Conservation (phyloP, 2,113 vertebrate species). For the Corythornis madagascariensis region DNA sequence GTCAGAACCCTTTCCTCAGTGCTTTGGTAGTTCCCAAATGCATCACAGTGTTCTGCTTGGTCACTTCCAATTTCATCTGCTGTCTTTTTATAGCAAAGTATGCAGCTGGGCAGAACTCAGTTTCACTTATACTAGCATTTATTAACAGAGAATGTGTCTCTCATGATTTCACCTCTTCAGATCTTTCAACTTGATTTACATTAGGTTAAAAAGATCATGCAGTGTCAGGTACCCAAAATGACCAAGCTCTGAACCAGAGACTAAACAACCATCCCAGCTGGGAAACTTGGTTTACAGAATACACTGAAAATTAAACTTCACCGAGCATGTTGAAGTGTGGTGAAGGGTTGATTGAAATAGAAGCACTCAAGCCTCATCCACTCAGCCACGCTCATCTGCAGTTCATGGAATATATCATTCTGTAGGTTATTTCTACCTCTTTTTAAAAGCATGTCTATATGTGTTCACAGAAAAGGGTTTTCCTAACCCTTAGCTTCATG, state of each 20-base stretch:
- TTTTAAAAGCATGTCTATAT: not conserved
- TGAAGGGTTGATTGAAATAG: not conserved
- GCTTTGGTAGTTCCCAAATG: not conserved
- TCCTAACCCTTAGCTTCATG: not conserved
- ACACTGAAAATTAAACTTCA: not conserved
- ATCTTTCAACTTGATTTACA: not conserved
- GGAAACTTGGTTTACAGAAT: not conserved
- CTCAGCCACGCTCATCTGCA: not conserved
- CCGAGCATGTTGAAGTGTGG: not conserved
- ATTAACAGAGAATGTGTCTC: not conserved
- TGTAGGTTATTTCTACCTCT: not conserved
- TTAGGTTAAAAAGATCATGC: not conserved
- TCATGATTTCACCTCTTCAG: not conserved
- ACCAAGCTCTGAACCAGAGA: not conserved
- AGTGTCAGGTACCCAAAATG: not conserved
- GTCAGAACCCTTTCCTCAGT: not conserved
- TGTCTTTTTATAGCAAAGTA: not conserved
- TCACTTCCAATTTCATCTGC: not conserved
- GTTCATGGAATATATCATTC: not conserved
- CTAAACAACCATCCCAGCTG: not conserved
- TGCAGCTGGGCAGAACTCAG: not conserved
- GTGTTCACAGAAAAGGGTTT: not conserved
- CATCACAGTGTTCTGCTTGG: not conserved
- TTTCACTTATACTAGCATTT: not conserved
- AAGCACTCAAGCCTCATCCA: not conserved